Base-by-base conservation (phyloP, 2,797 vertebrate species). In the Squalus acanthias region DNA sequence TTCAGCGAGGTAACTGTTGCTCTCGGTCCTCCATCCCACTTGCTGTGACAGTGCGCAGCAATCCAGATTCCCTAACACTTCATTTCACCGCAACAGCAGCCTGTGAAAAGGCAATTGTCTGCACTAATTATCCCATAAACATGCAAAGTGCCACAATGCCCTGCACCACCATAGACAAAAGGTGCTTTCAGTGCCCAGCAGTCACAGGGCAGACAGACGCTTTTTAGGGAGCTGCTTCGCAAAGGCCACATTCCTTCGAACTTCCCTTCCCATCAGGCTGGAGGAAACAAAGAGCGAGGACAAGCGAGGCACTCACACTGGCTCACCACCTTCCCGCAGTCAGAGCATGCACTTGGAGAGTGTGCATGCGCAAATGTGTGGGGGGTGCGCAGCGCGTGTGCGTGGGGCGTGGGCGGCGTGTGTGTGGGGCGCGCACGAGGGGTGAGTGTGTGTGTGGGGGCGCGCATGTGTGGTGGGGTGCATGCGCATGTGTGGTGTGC, bases 1-100 rank as follows among this genome's bases (percentile, higher is more conserved):
- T 97, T 97, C 97, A 97, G 97, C 97, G 97, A 97, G 97, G 97
- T 97, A 97, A 97, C 97, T 97, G 97, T 97, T 96, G 96, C 97
- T 96, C 97, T 97, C 97, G 96, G 97, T 97, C 97, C 97, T 96
- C 96, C 96, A 96, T 96, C 96, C 0, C 0, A 96, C 97, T 96
- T 97, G 97, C 96, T 97, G 69, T 97, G 97, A 97, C 97, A 97
- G 97, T 97, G 97, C 97, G 96, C 96, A 97, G 97, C 93, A 96
- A 97, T 96, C 96, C 97, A 97, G 97, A 97, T 97, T 97, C 97
- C 96, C 96, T 97, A 97, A 97, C 97, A 97, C 96, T 97, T 97
- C 96, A 3, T 96, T 97, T 97, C 96, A 97, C 97, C 97, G 96
- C 96, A 96, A 96, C 96, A 97, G 97, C 97, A 97, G 96, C 96